Evolutionary conservation across 2,797 vertebrate genomes (phyloP), one percentile per base, ranked within the genome.

Genomic region (Alosa sapidissima): DNA sequence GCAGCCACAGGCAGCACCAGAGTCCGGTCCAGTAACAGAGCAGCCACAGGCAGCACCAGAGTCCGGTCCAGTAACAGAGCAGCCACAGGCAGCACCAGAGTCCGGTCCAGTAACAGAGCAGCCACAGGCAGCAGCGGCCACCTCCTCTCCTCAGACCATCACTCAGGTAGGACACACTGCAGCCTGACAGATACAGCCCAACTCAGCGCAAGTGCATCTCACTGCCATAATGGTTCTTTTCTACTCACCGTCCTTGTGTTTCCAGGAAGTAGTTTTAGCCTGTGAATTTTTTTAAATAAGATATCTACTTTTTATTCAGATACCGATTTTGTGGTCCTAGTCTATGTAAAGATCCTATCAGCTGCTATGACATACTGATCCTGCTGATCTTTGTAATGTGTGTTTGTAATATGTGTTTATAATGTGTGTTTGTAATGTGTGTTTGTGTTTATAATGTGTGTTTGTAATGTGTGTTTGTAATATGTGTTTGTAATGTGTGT

Each of bases 31-130:
- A 1, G 10, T 78, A 9, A 94, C 14, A 41, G 86, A 92, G 55
- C 95, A 96, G 87, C 94, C 94, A 0, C 45, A 62, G 8, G n/a
- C 60, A 65, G 28, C 89, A n/a, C n/a, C 41, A 85, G 88, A 91
- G 52, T 51, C 87, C 11, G 45, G 88, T 90, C 82, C 87, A 1
- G 10, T 78, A 9, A 28, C 60, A 19, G 55, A 19, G 55, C 90
- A 7, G 84, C 95, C 54, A 54, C 45, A 65, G 8, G 24, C 60
- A 72, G 28, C 89, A 41, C 41, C 41, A 85, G 88, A 91, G 52
- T 52, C 87, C 13, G 45, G 88, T 90, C 82, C 87, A 1, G 10
- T 78, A 9, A 94, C 91, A 21, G 83, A 93, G 86, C 95, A 96
- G 87, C 94, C 94, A 0, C 91, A 92, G 90, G 93, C 87, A 72